Evolutionary conservation across 2,113 vertebrate genomes (phyloP), one percentile per base, ranked within the genome.

Genomic region (Pimephales promelas): DNA sequence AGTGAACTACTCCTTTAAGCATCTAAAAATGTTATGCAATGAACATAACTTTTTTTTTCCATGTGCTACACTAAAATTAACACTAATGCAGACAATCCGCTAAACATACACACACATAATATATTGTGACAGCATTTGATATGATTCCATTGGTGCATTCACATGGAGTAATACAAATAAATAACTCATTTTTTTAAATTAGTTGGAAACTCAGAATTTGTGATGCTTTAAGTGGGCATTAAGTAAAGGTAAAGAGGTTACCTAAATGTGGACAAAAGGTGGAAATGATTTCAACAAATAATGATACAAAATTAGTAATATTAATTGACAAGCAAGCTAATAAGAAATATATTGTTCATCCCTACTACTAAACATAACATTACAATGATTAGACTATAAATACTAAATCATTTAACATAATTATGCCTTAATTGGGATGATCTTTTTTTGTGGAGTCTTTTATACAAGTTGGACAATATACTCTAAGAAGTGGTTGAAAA

Each of bases 21-120:
- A 68, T 57, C 34, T 78, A 40, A 24, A 62, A 52, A 64, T 79
- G 47, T 82, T 71, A 59, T 28, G 61, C 84, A 86, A 76, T 13
- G 22, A 75, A 43, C 24, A 74, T 16, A 7, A 4, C 3, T 36
- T 62, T 70, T 28, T 70, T 28, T 66, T 71, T 22, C 22, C 34
- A 24, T 57, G 47, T 64, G 26, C 72, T 43, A 68, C 11, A 56
- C 76, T 62, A 36, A 57, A 74, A 83, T 84, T 16, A 80, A 79
- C 64, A 64, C n/a, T n/a, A 6, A 52, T 8, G 8, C 40, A 40
- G 8, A 40, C 6, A 20, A 64, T 36, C 36, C 34, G 40, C 62
- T 24, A 22, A 40, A 77, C 8, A n/a, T 40, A 14, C 49, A 54
- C 22, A 61, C 66, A 82, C 34, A 2, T 59, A 20, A 31, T 34